Evolutionary conservation across 2,113 vertebrate species (phyloP), one percentile per base, ranked within the genome.

Genomic region (Oryzias celebensis): DNA sequence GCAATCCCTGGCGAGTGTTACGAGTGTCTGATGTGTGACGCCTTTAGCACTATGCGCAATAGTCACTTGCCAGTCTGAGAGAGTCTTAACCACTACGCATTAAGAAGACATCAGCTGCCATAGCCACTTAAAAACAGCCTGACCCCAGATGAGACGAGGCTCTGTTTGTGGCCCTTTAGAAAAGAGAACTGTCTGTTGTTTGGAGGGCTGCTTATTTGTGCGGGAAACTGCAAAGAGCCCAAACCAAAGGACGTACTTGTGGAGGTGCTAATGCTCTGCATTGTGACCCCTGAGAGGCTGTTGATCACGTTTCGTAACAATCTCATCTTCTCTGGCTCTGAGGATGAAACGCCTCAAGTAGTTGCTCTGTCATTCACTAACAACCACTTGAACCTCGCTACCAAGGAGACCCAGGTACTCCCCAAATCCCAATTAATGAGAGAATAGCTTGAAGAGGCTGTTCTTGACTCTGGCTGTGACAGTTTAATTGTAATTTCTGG

Each of bases 391-490:
- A 92, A 92, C 90, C 87, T 70, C 54, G 70, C 83, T 77, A 76
- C 85, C 81, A 83, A 84, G 84, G 83, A 84, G 88, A 88, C 83
- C 84, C 81, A 85, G 86, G 87, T 85, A 84, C 86, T 89, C 91
- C 90, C 89, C 79, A 85, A 90, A 90, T 87, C 88, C 85, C 87
- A 84, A 90, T 91, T 92, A 91, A 92, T 89, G 88, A 88, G 87
- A 87, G 88, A 90, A 88, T 81, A 80, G 84, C 82, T 83, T 89
- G 78, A 82, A 88, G 87, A 90, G 89, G 83, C 67, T 78, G 80
- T 86, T 89, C 92, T 92, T 91, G 90, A 92, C 90, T 88, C 87
- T 57, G 78, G 68, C 83, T 78, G 83, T 87, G 83, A 89, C 87
- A 80, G 85, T 83, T 89, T 92, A 92, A 92, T 91, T 92, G 92